Conservation (phyloP, 2,797 vertebrate species). For the Enteromius treurensis region DNA sequence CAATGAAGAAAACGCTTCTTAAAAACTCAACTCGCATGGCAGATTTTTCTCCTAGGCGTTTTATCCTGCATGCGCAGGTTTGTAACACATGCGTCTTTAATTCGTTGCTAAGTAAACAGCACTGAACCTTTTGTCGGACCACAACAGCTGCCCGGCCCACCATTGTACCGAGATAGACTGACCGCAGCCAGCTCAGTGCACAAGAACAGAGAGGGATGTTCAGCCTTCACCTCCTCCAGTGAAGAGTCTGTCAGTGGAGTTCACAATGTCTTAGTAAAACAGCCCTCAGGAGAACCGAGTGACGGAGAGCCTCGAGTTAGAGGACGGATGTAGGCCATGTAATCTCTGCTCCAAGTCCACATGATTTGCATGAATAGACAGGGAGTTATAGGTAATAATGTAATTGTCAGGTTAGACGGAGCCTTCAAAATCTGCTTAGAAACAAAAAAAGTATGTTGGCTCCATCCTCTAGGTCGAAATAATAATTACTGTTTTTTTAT, state of each 20-base stretch:
- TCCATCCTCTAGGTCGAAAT: neutral
- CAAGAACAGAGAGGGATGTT: conserved; percentile 87
- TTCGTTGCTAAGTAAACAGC: conserved; percentile 90
- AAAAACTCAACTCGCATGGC: neutral
- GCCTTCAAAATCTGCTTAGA: neutral
- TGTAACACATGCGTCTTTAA: conserved; percentile 74
- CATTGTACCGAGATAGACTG: conserved; percentile 86
- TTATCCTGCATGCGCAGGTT: conserved; percentile 76
- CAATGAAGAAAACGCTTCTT: neutral
- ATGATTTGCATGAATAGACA: conserved; percentile 9
- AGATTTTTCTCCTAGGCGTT: conserved; percentile 59
- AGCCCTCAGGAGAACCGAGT: conserved; percentile 27
- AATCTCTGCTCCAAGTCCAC: conserved; percentile 19
- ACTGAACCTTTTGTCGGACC: conserved; percentile 85
- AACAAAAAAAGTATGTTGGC: neutral
- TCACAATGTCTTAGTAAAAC: conserved; percentile 47
- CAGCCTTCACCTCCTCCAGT: conserved; percentile 78
- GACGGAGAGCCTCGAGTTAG: conserved; percentile 5
- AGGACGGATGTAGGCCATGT: neutral
- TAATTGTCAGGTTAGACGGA: neutral
- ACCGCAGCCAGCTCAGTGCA: conserved; percentile 87
- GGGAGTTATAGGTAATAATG: neutral
- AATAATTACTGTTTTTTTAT: neutral
- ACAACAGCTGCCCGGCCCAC: conserved; percentile 88
- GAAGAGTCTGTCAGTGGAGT: conserved; percentile 66